A percentile compares a stretch with the other conserved stretches of the same genome.
phyloP scores from a whole-genome alignment of 1,140 invertebrate species.

The Contarinia nasturtii region DNA sequence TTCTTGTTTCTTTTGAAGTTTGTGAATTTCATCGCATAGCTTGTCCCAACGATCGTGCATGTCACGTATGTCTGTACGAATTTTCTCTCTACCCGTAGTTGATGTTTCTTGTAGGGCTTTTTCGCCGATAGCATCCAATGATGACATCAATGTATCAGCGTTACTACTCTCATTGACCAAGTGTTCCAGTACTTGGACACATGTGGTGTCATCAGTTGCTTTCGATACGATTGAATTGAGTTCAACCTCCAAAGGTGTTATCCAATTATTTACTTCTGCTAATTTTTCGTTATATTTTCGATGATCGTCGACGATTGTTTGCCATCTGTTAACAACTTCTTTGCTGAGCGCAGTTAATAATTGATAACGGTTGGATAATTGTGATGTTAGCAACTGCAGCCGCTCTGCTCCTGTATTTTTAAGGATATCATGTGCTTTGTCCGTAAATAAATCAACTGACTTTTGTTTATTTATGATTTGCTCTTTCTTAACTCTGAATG shows the following conservation, averaged over 20 bases:
- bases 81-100: conserved; percentile 68
- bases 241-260: conserved; percentile 56
- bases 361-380: conserved; percentile 79
- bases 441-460: conserved; percentile 73
- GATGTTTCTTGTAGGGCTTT: conserved; percentile 80
- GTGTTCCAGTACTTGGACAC: conserved; percentile 42
- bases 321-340: conserved; percentile 74
- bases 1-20: conserved; percentile 68
- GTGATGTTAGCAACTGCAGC: conserved; percentile 71
- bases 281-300: conserved; percentile 58
- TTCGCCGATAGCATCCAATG: conserved; percentile 57
- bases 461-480: conserved; percentile 54
- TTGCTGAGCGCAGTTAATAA: conserved; percentile 62
- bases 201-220: conserved; percentile 28
- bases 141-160: conserved; percentile 53
- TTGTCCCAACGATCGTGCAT: conserved; percentile 70
- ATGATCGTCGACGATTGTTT: conserved; percentile 69
- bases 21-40: conserved; percentile 55
- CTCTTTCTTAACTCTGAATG: conserved; percentile 53
- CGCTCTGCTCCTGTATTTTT: conserved; percentile 68
- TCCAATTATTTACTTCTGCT: conserved; percentile 54
- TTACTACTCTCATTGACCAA: conserved; percentile 66
- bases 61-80: conserved; percentile 60
- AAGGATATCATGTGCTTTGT: conserved; percentile 70
- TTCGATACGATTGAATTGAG: conserved; percentile 40